Percentiles rank a stretch among this genome's conserved stretches.
Evolutionary conservation across 2,113 vertebrate species (phyloP).

Genomic region (Callipepla squamata): DNA sequence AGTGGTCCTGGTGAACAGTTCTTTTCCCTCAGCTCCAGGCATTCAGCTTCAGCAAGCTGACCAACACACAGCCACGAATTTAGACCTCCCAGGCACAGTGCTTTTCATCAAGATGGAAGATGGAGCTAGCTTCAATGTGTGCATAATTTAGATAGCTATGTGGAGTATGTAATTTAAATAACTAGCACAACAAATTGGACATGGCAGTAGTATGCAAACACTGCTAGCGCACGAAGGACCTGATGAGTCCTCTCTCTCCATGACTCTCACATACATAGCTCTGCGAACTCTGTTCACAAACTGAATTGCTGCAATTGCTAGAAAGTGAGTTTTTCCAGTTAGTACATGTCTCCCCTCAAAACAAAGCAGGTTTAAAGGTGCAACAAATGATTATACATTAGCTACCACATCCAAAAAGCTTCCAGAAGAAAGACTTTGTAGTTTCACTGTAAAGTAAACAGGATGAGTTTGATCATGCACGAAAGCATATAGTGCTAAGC

Average conservation of each 20-base stretch:
- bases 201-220: neutral
- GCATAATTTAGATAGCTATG: neutral
- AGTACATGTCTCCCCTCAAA: neutral
- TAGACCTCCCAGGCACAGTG: neutral
- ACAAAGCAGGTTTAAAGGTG: neutral
- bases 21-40: neutral
- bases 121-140: neutral
- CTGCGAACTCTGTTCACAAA: neutral
- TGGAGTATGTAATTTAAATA: neutral
- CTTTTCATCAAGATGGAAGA: neutral
- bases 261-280: neutral
- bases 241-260: neutral
- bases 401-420: neutral
- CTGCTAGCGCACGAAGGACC: neutral
- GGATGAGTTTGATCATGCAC: neutral
- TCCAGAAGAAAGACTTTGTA: neutral
- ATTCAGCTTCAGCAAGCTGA: neutral
- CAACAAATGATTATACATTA: neutral
- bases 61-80: neutral
- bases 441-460: neutral
- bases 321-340: neutral
- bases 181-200: neutral
- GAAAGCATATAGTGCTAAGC: neutral
- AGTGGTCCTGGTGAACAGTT: neutral
- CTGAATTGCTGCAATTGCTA: neutral